Evolutionary conservation across 2,888 invertebrate genomes (phyloP).

Genomic region (Drosophila fungiperda): DNA sequence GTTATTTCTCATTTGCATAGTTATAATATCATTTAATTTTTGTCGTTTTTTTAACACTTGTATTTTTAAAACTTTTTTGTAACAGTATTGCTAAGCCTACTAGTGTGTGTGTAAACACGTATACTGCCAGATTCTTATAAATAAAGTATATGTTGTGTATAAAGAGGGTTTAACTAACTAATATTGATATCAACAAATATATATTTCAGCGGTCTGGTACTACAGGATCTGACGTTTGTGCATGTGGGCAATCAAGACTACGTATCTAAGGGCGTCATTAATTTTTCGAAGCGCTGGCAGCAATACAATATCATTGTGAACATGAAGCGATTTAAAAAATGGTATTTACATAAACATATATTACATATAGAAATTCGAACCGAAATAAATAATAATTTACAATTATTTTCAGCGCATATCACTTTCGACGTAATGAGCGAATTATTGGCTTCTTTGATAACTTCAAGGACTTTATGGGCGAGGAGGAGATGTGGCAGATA

Average conservation of each 20-base stretch:
- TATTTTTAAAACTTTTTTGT: no score
- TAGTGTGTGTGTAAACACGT: not conserved
- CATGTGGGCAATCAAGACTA: constrained; percentile 98
- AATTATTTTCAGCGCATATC: constrained; percentile 90
- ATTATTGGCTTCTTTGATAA: constrained; percentile 98
- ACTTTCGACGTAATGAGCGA: constrained; percentile 96
- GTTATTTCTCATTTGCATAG: no score
- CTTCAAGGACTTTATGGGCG: constrained; percentile 97
- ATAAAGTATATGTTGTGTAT: not conserved
- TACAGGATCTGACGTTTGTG: constrained; percentile 99
- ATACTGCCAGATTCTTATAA: not conserved
- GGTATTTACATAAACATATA: constrained; percentile 86
- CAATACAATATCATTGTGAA: constrained; percentile 99
- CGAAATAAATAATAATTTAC: not conserved
- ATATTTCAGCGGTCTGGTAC: constrained; percentile 93
- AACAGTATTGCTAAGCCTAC: no score
- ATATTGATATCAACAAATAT: not conserved
- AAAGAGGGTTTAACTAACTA: not conserved
- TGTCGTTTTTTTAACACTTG: no score
- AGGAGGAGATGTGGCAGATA: constrained; percentile 99
- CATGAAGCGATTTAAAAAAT: constrained; percentile 98
- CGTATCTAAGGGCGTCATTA: constrained; percentile 93
- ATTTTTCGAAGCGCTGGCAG: constrained; percentile 99
- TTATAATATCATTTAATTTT: no score
- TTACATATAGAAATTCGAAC: not conserved